Base-by-base conservation (phyloP, 2,888 invertebrate genomes). In the Chloroclystis v-ata region DNA sequence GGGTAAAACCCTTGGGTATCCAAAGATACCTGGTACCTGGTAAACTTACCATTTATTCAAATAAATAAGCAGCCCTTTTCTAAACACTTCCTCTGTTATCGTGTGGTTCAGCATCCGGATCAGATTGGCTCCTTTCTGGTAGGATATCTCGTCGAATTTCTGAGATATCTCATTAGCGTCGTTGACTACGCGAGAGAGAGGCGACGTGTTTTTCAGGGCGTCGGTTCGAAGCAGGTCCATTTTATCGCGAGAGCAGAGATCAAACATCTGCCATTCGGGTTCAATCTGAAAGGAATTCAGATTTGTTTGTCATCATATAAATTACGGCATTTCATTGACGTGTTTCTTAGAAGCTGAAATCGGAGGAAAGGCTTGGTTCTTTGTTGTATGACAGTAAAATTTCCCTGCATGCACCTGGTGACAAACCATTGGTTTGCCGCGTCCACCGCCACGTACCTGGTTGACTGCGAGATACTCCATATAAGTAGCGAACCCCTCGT, bases 71-170 rank as follows among this genome's bases (percentile, higher is more conserved):
- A 91, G 59, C 11, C 90, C 91, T 39, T 83, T 78, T 53, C 80
- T 79, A 65, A 91, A 91, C 48, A 89, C 63, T 0, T 79, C 71
- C 45, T 85, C 80, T 0, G 89, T 79, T 12, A 91, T 71, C 0
- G 90, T 89, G 47, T 89, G 83, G 64, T 91, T 90, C 43, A 91
- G 70, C 91, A 91, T 91, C 25, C 90, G 65, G 28, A 91, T 82
- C 4, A 92, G 69, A 49, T 89, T 89, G 4, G 90, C 91, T 32
- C 90, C 90, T 63, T 91, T 91, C 4, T 77, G 75, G 64, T 90
- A 90, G 0, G 89, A 88, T 37, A 90, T 89, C 47, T 83, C 84
- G 64, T 92, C 91, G 64, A 91, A 91, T 59, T 90, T 89, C 69
- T 89, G 89, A 41, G 89, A 85, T 60, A 91, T 91, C 61, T 91